Conservation (phyloP, 2,888 invertebrate genomes). For the Terebella lapidaria region DNA sequence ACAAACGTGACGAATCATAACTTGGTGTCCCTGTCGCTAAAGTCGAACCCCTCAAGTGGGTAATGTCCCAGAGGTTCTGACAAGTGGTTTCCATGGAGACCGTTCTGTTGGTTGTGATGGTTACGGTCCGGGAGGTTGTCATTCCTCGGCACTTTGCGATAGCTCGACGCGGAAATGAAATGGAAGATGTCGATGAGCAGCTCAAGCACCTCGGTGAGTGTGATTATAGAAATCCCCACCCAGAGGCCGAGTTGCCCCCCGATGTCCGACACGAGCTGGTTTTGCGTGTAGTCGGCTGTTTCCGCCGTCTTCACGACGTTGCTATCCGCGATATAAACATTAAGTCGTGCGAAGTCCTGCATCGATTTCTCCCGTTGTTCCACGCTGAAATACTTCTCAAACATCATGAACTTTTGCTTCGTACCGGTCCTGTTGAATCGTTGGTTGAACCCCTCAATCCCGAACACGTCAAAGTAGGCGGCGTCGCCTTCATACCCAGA, state of each 20-base stretch:
- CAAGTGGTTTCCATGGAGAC: background rate
- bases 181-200: slow-evolving; percentile 7
- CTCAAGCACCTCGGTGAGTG: slow-evolving; percentile 25
- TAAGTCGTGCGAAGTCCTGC: slow-evolving; percentile 25
- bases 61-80: background rate
- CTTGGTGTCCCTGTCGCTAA: too few relatives aligned
- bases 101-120: background rate
- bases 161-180: background rate
- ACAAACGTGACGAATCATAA: too few relatives aligned
- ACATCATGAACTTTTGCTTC: slow-evolving; percentile 12
- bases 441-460: slow-evolving; percentile 19
- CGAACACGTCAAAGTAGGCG: slow-evolving; percentile 23
- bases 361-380: slow-evolving; percentile 19
- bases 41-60: too few relatives aligned
- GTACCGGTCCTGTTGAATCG: slow-evolving; percentile 16
- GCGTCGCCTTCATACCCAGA: slow-evolving; percentile 26
- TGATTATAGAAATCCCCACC: slow-evolving; percentile 27
- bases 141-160: background rate
- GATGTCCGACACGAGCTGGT: slow-evolving; percentile 25
- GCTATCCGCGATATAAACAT: slow-evolving; percentile 27
- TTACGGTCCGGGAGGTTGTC: background rate
- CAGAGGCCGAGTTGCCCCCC: slow-evolving; percentile 28
- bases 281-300: slow-evolving; percentile 22
- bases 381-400: slow-evolving; percentile 17
- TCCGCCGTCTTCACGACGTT: slow-evolving; percentile 27